These are phyloP conservation scores for Baccha elongata DNA, from an alignment of 2,888 invertebrate genomes.

Conservation along the genomic window DNA sequence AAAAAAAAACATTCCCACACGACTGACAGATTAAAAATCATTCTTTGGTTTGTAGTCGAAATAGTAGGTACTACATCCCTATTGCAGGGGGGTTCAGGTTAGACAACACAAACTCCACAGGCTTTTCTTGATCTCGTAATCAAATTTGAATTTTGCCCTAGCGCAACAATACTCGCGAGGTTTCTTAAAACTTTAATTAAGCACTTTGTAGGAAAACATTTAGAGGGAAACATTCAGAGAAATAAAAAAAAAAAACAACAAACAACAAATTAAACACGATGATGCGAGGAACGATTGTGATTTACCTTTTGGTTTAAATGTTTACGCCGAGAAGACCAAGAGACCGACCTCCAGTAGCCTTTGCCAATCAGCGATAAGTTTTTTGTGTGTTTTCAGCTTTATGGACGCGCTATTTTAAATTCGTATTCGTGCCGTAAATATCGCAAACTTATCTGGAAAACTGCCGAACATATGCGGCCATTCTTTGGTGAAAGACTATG, in stretches of 20 bases:
- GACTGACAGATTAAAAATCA: slow-evolving; percentile 69
- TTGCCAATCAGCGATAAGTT: slow-evolving; percentile 57
- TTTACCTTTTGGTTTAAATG: slow-evolving; percentile 59
- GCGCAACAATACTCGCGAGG: slow-evolving; percentile 36
- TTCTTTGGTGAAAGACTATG: slow-evolving; percentile 29
- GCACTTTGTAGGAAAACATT: slow-evolving; percentile 64
- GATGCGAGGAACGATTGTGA: slow-evolving; percentile 54
- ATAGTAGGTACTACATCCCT: slow-evolving; percentile 39
- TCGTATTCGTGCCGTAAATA: slow-evolving; percentile 57
- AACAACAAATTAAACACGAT: slow-evolving; percentile 4
- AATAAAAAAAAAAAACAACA: neutral
- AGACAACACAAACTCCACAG: neutral
- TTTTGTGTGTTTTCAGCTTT: slow-evolving; percentile 8
- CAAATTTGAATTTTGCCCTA: slow-evolving; percentile 63
- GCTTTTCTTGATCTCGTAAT: slow-evolving; percentile 25
- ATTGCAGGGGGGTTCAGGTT: neutral
- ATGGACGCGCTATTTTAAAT: slow-evolving; percentile 49
- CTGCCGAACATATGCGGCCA: slow-evolving; percentile 53
- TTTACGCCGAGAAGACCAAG: slow-evolving; percentile 8
- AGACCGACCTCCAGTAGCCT: slow-evolving; percentile 59
- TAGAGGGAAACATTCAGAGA: slow-evolving; percentile 36
- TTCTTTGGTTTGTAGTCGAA: slow-evolving; percentile 38
- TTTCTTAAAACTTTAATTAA: slow-evolving; percentile 57
- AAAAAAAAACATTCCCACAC: slow-evolving; percentile 39
- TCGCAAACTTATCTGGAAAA: slow-evolving; percentile 44